These are phyloP conservation scores for Taphrorychus bicolor DNA, from an alignment of 2,888 invertebrate species.

Conservation along the genomic window DNA sequence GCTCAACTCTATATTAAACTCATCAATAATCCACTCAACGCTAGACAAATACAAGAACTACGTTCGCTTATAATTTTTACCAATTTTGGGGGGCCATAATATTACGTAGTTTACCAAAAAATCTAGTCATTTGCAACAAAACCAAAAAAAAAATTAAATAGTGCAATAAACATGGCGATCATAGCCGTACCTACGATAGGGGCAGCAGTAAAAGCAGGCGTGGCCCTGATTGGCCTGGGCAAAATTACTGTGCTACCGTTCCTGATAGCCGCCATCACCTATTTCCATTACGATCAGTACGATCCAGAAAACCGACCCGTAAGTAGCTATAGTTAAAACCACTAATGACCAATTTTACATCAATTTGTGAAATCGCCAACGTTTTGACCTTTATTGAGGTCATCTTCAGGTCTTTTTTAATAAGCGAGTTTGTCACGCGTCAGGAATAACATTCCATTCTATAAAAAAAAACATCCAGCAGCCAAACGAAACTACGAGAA, in stretches of 20 bases:
- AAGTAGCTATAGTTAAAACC: constrained; percentile 21
- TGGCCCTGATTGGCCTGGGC: constrained; percentile 73
- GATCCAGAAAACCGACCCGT: constrained; percentile 83
- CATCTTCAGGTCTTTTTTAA: too few relatives aligned
- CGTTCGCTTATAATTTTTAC: constrained; percentile 14
- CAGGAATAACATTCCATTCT: too few relatives aligned
- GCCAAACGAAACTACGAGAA: too few relatives aligned
- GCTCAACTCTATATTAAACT: constrained; percentile 10
- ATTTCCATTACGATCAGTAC: constrained; percentile 84
- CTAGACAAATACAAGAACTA: constrained; percentile 22
- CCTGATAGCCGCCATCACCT: constrained; percentile 77
- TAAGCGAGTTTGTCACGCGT: too few relatives aligned
- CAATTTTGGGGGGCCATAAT: constrained; percentile 4
- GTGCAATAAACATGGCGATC: constrained; percentile 45
- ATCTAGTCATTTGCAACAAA: constrained; percentile 9
- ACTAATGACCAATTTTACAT: too few relatives aligned
- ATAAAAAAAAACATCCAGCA: too few relatives aligned
- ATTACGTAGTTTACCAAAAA: not conserved
- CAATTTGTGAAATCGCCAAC: too few relatives aligned
- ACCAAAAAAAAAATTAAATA: not conserved
- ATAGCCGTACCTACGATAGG: constrained; percentile 62
- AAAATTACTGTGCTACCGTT: constrained; percentile 78
- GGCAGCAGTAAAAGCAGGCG: constrained; percentile 72
- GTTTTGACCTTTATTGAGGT: too few relatives aligned
- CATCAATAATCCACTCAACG: constrained; percentile 12